Evolutionary conservation across 2,888 invertebrate genomes (phyloP).

Genomic region (Watsonalla binaria): DNA sequence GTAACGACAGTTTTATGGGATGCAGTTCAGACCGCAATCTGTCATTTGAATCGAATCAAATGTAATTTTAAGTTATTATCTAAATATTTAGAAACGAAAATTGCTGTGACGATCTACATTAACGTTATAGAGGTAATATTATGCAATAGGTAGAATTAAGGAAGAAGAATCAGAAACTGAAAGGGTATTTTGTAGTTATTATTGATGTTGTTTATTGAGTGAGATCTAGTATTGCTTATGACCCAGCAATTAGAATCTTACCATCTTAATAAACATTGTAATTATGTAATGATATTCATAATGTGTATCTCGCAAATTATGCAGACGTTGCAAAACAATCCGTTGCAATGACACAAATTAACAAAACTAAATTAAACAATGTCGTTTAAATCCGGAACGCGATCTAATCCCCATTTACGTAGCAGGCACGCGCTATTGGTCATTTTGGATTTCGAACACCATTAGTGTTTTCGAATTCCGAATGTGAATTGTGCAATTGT

Average conservation of each 20-base stretch:
- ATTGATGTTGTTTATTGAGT: too few species aligned
- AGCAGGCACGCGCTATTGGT: constrained; percentile 48
- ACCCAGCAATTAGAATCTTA: too few species aligned
- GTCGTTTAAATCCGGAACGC: constrained; percentile 47
- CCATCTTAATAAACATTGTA: neutral
- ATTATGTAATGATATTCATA: neutral
- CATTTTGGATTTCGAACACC: constrained; percentile 56
- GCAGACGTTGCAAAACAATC: neutral
- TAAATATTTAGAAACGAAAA: constrained; percentile 11
- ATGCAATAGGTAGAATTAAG: too few species aligned
- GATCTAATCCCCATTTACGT: constrained; percentile 37
- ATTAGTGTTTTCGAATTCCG: constrained; percentile 59
- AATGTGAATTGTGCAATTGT: constrained; percentile 61
- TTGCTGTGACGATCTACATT: neutral
- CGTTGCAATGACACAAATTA: neutral
- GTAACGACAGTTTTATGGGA: constrained; percentile 46
- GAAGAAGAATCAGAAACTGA: too few species aligned
- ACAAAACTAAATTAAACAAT: constrained; percentile 23
- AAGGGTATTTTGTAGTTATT: too few species aligned
- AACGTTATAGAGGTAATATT: too few species aligned
- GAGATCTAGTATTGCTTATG: too few species aligned
- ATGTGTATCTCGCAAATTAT: neutral
- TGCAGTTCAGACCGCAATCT: constrained; percentile 26
- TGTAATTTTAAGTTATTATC: constrained; percentile 26
- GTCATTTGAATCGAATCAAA: constrained; percentile 29